A percentile compares a stretch with the other conserved stretches of the same genome.
These are phyloP conservation scores for Trichomalopsis sarcophagae DNA, from an alignment of 1,140 invertebrate genomes.

Conservation along the genomic window DNA sequence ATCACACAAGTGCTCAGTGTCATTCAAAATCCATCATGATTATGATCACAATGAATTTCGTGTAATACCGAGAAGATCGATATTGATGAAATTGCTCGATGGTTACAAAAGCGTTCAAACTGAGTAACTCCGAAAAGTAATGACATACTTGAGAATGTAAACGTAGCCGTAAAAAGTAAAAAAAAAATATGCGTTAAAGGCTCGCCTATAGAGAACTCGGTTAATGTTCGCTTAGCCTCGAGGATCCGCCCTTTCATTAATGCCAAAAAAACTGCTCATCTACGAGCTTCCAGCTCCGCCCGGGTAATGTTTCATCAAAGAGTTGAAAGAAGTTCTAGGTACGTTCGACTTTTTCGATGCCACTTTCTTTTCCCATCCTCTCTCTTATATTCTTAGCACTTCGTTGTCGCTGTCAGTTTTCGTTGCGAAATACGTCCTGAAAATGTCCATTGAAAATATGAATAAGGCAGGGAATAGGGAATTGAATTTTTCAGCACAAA, in stretches of 20 bases:
- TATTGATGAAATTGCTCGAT: too few species aligned
- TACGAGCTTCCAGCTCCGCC: not conserved
- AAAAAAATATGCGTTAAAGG: too few species aligned
- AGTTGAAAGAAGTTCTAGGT: not conserved
- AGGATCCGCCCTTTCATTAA: not conserved
- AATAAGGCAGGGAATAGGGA: not conserved
- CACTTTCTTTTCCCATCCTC: not conserved
- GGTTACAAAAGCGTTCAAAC: too few species aligned
- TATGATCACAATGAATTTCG: too few species aligned
- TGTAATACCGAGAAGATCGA: too few species aligned
- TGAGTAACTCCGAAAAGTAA: too few species aligned
- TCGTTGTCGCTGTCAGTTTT: not conserved
- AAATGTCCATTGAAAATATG: not conserved
- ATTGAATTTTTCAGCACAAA: constrained; percentile 18
- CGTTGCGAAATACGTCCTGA: not conserved
- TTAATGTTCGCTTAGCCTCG: not conserved
- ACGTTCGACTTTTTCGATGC: not conserved
- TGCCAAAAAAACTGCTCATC: not conserved
- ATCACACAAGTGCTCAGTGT: too few species aligned
- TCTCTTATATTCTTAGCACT: not conserved
- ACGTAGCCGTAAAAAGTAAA: too few species aligned
- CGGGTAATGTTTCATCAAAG: constrained; percentile 23
- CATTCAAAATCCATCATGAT: too few species aligned
- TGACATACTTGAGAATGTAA: too few species aligned
- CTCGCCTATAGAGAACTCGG: not conserved